A percentile compares a stretch with the other conserved stretches of the same genome.
These are phyloP conservation scores for Neodiprion virginianus DNA, from an alignment of 1,140 invertebrate genomes.

Conservation along the genomic window DNA sequence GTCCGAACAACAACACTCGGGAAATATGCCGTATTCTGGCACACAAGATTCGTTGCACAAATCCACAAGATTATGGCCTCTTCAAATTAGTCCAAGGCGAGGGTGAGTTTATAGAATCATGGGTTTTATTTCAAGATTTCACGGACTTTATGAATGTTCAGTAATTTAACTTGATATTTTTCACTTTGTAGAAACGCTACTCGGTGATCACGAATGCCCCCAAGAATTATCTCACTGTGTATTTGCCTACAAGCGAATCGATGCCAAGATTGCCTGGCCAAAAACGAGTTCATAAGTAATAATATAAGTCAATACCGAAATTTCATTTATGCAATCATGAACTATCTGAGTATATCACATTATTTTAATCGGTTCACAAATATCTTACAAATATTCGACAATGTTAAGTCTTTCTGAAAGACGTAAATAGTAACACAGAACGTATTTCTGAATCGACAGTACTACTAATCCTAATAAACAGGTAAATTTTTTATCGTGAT, in stretches of 20 bases:
- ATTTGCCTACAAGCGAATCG: slow-evolving; percentile 93
- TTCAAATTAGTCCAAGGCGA: slow-evolving; percentile 89
- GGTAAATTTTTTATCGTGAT: background rate
- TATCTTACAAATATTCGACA: background rate
- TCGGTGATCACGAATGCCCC: slow-evolving; percentile 89
- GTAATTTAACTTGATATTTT: slow-evolving; percentile 22
- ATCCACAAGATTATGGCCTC: slow-evolving; percentile 95
- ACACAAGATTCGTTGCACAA: slow-evolving; percentile 91
- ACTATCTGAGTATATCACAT: background rate
- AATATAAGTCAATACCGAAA: slow-evolving; percentile 1
- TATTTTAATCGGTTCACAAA: background rate
- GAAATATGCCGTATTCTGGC: slow-evolving; percentile 93
- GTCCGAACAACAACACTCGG: slow-evolving; percentile 89
- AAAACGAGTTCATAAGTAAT: slow-evolving; percentile 59
- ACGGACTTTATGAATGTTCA: background rate
- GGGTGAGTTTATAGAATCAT: slow-evolving; percentile 65
- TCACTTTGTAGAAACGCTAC: slow-evolving; percentile 81
- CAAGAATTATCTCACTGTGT: slow-evolving; percentile 88
- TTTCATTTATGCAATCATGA: background rate
- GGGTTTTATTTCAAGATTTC: background rate
- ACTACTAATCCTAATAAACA: background rate
- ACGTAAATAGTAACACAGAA: background rate
- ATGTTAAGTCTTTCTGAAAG: background rate
- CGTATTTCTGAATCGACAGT: background rate
- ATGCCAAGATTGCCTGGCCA: slow-evolving; percentile 97